Conservation (phyloP, 92 coral and sea anemone genomes). For the Heliopora coerulea region DNA sequence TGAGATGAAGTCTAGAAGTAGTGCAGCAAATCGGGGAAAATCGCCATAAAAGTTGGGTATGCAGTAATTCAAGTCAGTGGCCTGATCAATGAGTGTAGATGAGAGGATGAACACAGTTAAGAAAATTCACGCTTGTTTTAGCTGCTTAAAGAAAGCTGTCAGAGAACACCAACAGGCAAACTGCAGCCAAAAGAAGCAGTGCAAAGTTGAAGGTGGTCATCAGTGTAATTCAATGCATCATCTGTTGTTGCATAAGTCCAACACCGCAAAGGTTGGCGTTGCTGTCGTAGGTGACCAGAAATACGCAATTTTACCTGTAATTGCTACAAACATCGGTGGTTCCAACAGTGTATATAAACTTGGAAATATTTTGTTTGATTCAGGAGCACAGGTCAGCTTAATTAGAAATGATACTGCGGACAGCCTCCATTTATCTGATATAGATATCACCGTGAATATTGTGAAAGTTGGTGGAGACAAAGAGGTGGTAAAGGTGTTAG, state of each 20-base stretch:
- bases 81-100: conserved; percentile 61
- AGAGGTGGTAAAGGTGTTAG: conserved; percentile 34
- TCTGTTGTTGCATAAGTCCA: conserved; percentile 53
- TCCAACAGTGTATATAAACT: conserved; percentile 48
- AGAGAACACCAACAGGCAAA: conserved; percentile 47
- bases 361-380: conserved; percentile 61
- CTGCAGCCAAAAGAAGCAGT: conserved; percentile 49
- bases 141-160: conserved; percentile 56
- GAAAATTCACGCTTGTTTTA: conserved; percentile 58
- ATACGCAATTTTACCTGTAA: conserved; percentile 52
- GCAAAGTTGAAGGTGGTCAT: conserved; percentile 47
- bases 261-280: conserved; percentile 35
- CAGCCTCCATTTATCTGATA: conserved; percentile 44
- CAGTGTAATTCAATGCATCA: conserved; percentile 54
- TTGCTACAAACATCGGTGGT: conserved; percentile 48
- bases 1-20: conserved; percentile 57
- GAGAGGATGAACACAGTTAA: conserved; percentile 51
- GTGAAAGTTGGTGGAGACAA: conserved; percentile 71
- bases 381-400: conserved; percentile 61
- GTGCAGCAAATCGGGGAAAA: conserved; percentile 47
- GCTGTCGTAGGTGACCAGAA: conserved; percentile 36
- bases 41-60: conserved; percentile 60
- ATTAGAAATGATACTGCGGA: conserved; percentile 49
- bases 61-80: conserved; percentile 61
- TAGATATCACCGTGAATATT: conserved; percentile 46